Base-by-base conservation (phyloP, 2,888 invertebrate genomes). In the Epirrhoe tristata region DNA sequence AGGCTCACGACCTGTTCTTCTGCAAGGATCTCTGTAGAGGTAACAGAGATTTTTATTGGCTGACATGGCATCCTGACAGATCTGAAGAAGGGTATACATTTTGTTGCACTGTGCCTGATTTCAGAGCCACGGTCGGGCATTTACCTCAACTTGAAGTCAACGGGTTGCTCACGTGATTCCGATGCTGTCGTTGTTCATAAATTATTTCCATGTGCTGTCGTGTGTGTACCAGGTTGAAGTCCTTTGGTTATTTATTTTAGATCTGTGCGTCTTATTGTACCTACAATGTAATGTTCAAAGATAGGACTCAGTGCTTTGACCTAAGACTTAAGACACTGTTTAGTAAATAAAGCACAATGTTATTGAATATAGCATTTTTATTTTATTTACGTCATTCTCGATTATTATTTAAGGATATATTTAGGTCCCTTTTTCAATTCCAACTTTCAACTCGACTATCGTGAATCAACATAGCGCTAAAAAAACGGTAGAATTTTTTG, bases 21-120 rank as follows among this genome's bases (percentile, higher is more conserved):
- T 95, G 95, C 71, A 55, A 82, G 0, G 93, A 95, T 71, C 58
- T 89, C 24, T 94, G 93, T 70, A 86, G 93, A 63, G 77, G 93
- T 0, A 95, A 94, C 68, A 70, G 75, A 0, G 81, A 93, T 58
- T 91, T 95, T 52, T 80, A 86, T 3, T 96, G 96, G 96, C 77
- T 96, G 31, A 82, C 85, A 0, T 95, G 95, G 95, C 75, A 87
- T n/a, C 88, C 93, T 0, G 80, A 93, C 14, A 85, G 93, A 70
- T 77, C 93, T 0, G 74, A 71, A 0, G 86, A 89, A 60, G 96
- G 96, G 0, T 94, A 94, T 70, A 90, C 94, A 0, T 95, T 96
- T 75, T 95, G 95, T 70, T 96, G 96, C 76, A 85, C 90, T 0
- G 86, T 96, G 1, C 79, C 89, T 14, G 94, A 95, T 71, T 94